Conservation (phyloP, 2,888 invertebrate species). For the Ectemnius continuus region DNA sequence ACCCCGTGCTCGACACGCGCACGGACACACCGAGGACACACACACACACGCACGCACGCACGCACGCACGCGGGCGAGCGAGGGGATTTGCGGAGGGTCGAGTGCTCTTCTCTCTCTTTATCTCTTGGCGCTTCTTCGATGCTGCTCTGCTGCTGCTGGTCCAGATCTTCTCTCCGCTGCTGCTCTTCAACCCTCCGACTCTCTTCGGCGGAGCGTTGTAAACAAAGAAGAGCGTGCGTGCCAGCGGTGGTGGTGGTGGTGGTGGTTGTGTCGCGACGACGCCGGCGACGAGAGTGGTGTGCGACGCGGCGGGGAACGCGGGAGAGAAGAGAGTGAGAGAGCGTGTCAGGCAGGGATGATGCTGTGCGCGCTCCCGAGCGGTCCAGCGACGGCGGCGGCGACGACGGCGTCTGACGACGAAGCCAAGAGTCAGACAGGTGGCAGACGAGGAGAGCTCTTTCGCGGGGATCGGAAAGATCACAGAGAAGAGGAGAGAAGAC, state of each 20-base stretch:
- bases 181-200: not conserved
- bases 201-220: constrained; percentile 1
- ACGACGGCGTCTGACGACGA: too few relatives aligned
- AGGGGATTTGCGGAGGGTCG: constrained; percentile 25
- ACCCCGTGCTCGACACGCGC: not conserved
- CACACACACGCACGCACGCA: constrained; percentile 53
- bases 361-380: constrained; percentile 6
- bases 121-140: not conserved
- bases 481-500: constrained; percentile 12
- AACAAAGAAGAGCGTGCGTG: not conserved
- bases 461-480: constrained; percentile 23
- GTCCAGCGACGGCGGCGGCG: not conserved
- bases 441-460: constrained; percentile 41
- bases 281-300: constrained; percentile 21
- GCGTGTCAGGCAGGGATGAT: not conserved
- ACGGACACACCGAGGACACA: not conserved
- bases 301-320: constrained; percentile 12
- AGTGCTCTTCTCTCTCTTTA: not conserved
- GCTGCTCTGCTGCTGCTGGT: too few relatives aligned
- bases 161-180: not conserved
- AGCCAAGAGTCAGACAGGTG: constrained; percentile 2
- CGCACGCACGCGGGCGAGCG: constrained; percentile 41
- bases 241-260: not conserved
- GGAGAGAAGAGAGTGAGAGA: constrained; percentile 32
- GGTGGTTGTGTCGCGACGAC: not conserved